Evolutionary conservation across 2,888 invertebrate genomes (phyloP), one percentile per base, ranked within the genome.

Genomic region (Stegophylla sp.): DNA sequence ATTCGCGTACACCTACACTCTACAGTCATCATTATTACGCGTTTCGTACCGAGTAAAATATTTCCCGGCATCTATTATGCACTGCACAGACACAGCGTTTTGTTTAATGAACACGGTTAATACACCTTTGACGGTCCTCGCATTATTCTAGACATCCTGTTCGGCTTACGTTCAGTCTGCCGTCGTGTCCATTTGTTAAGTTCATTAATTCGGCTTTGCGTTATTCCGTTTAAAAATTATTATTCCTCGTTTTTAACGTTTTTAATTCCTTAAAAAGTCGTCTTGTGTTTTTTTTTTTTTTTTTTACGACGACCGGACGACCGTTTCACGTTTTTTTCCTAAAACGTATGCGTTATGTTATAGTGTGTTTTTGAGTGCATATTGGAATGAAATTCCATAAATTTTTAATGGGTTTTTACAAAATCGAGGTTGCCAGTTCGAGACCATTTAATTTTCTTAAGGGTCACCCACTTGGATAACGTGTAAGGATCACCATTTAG

Each of bases 121-220:
- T 66, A 53, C 13, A 66, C 66, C 76, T 48, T 48, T 34, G 23
- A 74, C 63, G 74, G 63, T 63, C 43, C 41, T 66, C n/a, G n/a
- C 76, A 66, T 76, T 76, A 76, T 26, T 76, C 66, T 53, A 53
- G 51, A 56, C 41, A 66, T 53, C 66, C 23, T 34, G 34, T 53
- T 23, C 45, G 48, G 63, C 48, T 63, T 74, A 63, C 13, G 41
- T 41, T 53, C 53, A 64, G 34, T 64, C 34, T 20, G 34, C 64
- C 53, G 48, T 64, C 64, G 26, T 51, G 48, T 64, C 64, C 43
- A 64, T 66, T 66, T 41, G 76, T 51, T 51, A 43, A 66, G 66
- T 76, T 53, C 64, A 76, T 76, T 66, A 66, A 76, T 76, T 76
- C 66, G n/a, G 66, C 76, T 76, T 76, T 66, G 53, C 66, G 66